These are phyloP conservation scores for Zapus hudsonius DNA, from an alignment of 2,113 vertebrate species.

Conservation along the genomic window DNA sequence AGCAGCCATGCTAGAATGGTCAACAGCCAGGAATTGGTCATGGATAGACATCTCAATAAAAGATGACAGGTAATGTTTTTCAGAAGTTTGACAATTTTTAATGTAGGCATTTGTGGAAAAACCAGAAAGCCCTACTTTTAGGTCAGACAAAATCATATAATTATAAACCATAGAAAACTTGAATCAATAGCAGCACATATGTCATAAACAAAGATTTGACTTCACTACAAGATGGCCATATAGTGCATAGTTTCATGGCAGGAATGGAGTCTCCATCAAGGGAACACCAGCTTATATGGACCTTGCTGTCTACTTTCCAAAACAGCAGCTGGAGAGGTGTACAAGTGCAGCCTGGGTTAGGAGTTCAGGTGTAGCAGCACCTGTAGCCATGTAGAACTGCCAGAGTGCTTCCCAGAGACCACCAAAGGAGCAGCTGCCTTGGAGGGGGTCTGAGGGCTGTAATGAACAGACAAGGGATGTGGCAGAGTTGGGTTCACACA, in stretches of 20 bases:
- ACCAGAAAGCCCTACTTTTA: neutral
- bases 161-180: neutral
- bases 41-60: neutral
- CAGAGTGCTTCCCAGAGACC: neutral
- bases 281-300: neutral
- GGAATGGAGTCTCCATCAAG: neutral
- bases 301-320: neutral
- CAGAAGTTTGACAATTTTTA: neutral
- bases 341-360: neutral
- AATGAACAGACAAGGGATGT: neutral
- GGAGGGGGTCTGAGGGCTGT: neutral
- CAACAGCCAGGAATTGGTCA: neutral
- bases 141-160: neutral
- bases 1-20: neutral
- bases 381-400: neutral
- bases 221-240: neutral
- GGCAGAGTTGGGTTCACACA: neutral
- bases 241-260: neutral
- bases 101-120: neutral
- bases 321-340: neutral
- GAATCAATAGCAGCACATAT: neutral
- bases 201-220: neutral
- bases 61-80: constrained; percentile 33
- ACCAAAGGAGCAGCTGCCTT: neutral
- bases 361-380: neutral